These are phyloP conservation scores for Lutjanus erythropterus DNA, from an alignment of 2,113 vertebrate genomes.

Conservation along the genomic window DNA sequence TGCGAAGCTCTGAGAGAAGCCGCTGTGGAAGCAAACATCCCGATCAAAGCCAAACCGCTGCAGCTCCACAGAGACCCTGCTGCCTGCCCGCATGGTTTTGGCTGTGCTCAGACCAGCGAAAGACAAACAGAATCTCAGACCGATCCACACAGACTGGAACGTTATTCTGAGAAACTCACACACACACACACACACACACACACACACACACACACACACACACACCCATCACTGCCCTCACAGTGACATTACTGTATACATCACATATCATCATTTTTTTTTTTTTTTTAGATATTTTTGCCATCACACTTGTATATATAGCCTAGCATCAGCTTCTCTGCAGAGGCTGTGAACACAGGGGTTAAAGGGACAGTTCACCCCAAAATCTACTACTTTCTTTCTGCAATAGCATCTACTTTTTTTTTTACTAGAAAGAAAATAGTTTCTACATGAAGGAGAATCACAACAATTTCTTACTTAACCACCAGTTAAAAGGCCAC, in stretches of 20 bases:
- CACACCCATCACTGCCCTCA: not conserved
- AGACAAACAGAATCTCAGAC: conserved; percentile 60
- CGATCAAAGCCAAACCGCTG: conserved; percentile 56
- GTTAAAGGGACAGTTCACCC: not conserved
- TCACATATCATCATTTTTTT: not conserved
- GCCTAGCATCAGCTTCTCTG: not conserved
- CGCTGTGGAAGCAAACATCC: conserved; percentile 41
- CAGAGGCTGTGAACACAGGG: not conserved
- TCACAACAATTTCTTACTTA: too few species aligned
- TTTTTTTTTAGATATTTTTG: not conserved
- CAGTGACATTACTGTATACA: not conserved
- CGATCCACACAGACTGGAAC: conserved; percentile 12
- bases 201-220: not conserved
- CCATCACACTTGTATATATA: not conserved
- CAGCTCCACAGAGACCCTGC: conserved; percentile 38
- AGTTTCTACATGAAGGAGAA: too few species aligned
- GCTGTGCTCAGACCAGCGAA: conserved; percentile 57
- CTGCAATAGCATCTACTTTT: too few species aligned
- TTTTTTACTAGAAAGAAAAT: too few species aligned
- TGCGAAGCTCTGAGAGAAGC: conserved; percentile 32
- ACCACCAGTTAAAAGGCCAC: too few species aligned
- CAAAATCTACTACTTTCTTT: too few species aligned
- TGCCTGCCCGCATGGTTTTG: conserved; percentile 39
- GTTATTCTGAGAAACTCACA: conserved; percentile 18
- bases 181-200: not conserved